Percentiles rank a stretch among this genome's conserved stretches.
These are phyloP conservation scores for Drosophila niveifrons DNA, from an alignment of 2,888 invertebrate genomes.

Conservation along the genomic window DNA sequence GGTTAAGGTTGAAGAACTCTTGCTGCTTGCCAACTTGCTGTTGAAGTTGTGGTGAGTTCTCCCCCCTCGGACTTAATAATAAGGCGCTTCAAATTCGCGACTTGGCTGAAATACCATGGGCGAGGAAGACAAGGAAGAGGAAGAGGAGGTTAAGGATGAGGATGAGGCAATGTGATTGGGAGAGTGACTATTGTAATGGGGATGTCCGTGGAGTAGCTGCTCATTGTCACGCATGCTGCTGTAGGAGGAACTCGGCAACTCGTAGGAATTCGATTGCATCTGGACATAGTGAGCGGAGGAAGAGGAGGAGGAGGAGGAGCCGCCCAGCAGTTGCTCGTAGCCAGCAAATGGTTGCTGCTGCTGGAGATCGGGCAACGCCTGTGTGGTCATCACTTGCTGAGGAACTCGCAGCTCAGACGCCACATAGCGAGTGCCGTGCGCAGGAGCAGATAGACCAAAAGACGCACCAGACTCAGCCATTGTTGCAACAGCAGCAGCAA, in stretches of 20 bases:
- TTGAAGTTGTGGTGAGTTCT: constrained; percentile 13
- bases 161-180: constrained; percentile 1
- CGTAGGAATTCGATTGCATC: constrained; percentile 70
- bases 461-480: constrained; percentile 39
- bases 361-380: constrained; percentile 56
- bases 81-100: constrained; percentile 66
- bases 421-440: constrained; percentile 49
- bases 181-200: not conserved
- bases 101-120: constrained; percentile 43
- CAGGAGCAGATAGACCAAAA: constrained; percentile 45
- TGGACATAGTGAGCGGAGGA: constrained; percentile 43
- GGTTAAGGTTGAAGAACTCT: constrained; percentile 1
- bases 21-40: not conserved
- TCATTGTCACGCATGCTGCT: constrained; percentile 32
- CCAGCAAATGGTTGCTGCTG: constrained; percentile 47
- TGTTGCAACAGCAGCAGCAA: constrained; percentile 35
- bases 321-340: constrained; percentile 19
- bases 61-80: constrained; percentile 42
- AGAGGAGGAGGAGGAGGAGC: not conserved
- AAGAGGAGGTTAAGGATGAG: not conserved
- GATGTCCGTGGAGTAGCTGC: constrained; percentile 9
- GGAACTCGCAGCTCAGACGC: constrained; percentile 39
- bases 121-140: constrained; percentile 1
- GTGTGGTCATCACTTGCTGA: constrained; percentile 40
- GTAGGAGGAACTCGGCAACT: constrained; percentile 50